These are phyloP conservation scores for Bothrops alternatus DNA, from an alignment of 2,797 vertebrate genomes.

Conservation along the genomic window DNA sequence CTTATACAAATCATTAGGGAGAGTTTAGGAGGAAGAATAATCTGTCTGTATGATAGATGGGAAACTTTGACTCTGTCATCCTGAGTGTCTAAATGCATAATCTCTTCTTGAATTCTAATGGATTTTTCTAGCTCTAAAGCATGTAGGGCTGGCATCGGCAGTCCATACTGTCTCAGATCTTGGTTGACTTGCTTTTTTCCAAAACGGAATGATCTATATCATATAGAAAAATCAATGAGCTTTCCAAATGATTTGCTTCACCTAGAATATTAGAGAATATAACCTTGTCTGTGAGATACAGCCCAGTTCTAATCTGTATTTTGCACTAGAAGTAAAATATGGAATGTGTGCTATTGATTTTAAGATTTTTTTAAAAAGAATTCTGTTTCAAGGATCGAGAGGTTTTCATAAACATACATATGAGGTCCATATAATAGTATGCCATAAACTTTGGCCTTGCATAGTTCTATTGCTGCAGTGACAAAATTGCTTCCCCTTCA, in stretches of 20 bases:
- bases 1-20: neutral
- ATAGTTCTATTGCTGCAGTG: neutral
- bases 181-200: neutral
- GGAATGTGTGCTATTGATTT: neutral
- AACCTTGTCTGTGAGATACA: neutral
- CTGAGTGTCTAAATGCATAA: neutral
- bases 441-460: neutral
- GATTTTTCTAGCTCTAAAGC: neutral
- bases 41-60: neutral
- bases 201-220: neutral
- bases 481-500: neutral
- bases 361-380: neutral
- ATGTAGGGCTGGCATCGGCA: neutral
- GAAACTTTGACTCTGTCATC: neutral
- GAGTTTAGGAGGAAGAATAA: neutral
- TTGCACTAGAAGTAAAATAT: neutral
- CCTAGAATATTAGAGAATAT: neutral
- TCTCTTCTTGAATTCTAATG: neutral
- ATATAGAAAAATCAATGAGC: neutral
- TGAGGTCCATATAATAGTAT: neutral
- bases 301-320: neutral
- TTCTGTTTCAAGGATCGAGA: neutral
- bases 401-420: neutral
- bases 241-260: neutral
- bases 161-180: neutral